Evolutionary conservation across 2,113 vertebrate genomes (phyloP), one percentile per base, ranked within the genome.

Genomic region (Anarhynchus alexandrinus): DNA sequence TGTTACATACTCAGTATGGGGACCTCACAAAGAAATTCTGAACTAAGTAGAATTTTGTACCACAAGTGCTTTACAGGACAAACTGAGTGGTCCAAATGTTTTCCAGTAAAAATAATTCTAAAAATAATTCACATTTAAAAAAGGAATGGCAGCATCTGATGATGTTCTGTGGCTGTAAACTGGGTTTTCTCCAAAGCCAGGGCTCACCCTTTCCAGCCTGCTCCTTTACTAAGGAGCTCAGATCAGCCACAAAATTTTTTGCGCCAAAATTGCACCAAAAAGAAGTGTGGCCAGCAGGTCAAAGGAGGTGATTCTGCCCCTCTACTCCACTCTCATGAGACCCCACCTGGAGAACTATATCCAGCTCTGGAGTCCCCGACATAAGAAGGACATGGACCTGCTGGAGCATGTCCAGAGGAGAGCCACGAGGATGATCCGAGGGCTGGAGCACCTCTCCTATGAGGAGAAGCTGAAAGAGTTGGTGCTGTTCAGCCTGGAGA

Each of bases 101-200:
- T 94, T 97, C 26, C 29, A 90, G 38, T 71, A 51, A 82, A 92
- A 81, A 25, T 11, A 15, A n/a, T 23, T 71, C n/a, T 21, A 32
- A 34, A 86, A 94, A 91, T 47, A 88, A 64, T 62, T 40, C 70
- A 38, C 11, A 36, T 26, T 40, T 65, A 94, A 85, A 19, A 77
- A 84, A 88, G 43, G 96, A 96, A 91, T 47, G 6, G 26, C 90
- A 95, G 36, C 51, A 89, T 65, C 79, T 94, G 43, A 77, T 55
- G 12, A 27, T 7, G 1, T 1, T 21, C 6, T 81, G 6, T 69
- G 14, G 1, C 25, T 73, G 30, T 69, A 64, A 93, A 61, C 14
- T 8, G 8, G 12, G 6, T 77, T 74, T 79, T 55, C 42, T 62
- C 26, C 12, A 49, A 55, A 92, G 13, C 20, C 26, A 74, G 42